Conservation (phyloP, 2,888 invertebrate species). For the Drepana falcataria region DNA sequence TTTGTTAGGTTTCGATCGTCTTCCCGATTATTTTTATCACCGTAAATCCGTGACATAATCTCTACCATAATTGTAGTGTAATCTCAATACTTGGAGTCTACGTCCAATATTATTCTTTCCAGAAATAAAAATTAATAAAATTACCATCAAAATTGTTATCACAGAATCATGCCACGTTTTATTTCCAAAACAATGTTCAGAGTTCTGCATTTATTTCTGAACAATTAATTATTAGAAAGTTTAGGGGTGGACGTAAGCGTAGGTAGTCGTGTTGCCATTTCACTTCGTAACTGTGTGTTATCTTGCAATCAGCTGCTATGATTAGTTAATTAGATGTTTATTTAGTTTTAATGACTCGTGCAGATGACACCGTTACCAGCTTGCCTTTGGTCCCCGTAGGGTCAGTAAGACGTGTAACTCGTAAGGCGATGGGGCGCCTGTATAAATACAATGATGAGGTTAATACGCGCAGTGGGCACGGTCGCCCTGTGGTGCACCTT, state of each 20-base stretch:
- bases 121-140: too few species aligned
- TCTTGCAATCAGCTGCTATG: constrained; percentile 17
- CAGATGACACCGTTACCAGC: background rate
- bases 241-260: constrained; percentile 16
- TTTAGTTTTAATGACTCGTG: constrained; percentile 13
- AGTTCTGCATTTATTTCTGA: background rate
- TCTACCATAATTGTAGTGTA: background rate
- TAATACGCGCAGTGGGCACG: constrained; percentile 25
- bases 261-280: constrained; percentile 45
- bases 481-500: constrained; percentile 36
- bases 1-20: background rate
- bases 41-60: background rate
- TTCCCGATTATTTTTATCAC: background rate
- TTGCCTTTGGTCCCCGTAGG: constrained; percentile 1
- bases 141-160: too few species aligned
- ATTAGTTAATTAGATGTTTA: constrained; percentile 14
- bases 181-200: too few species aligned
- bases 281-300: constrained; percentile 26
- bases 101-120: too few species aligned
- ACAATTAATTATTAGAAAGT: too few species aligned
- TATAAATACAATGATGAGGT: constrained; percentile 7
- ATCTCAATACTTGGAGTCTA: background rate
- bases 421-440: constrained; percentile 9
- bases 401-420: constrained; percentile 8
- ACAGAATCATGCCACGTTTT: background rate